These are phyloP conservation scores for Heteronetta atricapilla DNA, from an alignment of 2,113 vertebrate species.

Conservation along the genomic window DNA sequence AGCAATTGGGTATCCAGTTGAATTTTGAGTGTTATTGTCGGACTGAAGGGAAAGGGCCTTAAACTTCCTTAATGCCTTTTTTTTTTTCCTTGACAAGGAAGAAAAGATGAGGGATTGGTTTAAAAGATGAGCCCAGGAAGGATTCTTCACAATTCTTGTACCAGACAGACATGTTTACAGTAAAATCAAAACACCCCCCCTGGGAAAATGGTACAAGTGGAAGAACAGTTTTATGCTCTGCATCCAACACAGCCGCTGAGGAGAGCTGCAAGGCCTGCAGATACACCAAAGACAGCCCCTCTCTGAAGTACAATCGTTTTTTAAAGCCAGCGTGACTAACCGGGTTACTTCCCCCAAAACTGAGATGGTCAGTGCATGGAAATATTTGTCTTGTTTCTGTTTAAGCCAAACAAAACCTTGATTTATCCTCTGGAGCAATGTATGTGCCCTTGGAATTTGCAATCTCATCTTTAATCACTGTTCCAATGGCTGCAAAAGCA, in stretches of 20 bases:
- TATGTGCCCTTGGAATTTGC: not conserved
- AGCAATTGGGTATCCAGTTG: fast-evolving
- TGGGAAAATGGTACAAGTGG: not conserved
- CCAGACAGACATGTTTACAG: not conserved
- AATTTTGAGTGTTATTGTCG: not conserved
- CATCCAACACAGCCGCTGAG: not conserved
- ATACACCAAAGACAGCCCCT: constrained; percentile 30
- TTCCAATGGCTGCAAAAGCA: not conserved
- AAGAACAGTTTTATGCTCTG: not conserved
- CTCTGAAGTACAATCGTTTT: not conserved
- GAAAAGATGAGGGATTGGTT: not conserved
- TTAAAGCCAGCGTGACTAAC: not conserved
- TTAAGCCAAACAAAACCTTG: not conserved
- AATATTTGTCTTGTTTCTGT: not conserved
- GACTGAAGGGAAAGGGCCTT: not conserved
- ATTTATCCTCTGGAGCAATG: not conserved
- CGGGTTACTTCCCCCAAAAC: not conserved
- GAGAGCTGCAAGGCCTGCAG: constrained; percentile 30
- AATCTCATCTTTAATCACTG: not conserved
- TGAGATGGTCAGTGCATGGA: not conserved
- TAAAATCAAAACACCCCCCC: not conserved
- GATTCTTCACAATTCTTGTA: not conserved
- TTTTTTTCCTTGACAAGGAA: not conserved
- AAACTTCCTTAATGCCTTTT: not conserved
- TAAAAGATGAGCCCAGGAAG: not conserved